A percentile compares a stretch with the other conserved stretches of the same genome.
phyloP scores from a whole-genome alignment of 2,888 invertebrate species.

The Bellardia pandia region DNA sequence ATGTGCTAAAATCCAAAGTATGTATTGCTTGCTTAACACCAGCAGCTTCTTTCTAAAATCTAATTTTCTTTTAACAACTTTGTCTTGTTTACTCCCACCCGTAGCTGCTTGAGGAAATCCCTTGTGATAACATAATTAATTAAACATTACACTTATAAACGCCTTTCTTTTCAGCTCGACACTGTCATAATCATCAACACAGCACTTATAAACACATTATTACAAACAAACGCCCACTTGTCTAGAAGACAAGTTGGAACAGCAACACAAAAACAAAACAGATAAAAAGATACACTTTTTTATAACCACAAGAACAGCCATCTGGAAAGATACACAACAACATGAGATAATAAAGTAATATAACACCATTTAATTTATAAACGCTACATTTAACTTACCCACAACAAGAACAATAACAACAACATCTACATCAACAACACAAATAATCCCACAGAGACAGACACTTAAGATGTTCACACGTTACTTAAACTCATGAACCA shows the following conservation, averaged over 20 bases:
- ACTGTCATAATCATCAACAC: conserved; percentile 46
- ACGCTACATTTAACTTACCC: conserved; percentile 71
- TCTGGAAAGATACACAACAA: conserved; percentile 71
- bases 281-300: conserved; percentile 41
- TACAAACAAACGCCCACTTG: conserved; percentile 74
- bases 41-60: neutral
- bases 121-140: conserved; percentile 64
- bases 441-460: conserved; percentile 68
- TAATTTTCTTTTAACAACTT: neutral
- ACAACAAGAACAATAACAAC: conserved; percentile 46
- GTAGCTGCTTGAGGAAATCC: conserved; percentile 51
- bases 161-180: conserved; percentile 51
- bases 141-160: conserved; percentile 66
- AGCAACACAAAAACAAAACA: conserved; percentile 15
- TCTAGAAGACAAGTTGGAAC: conserved; percentile 66
- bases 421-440: conserved; percentile 12
- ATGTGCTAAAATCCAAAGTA: too few species aligned
- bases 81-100: neutral
- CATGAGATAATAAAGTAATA: conserved; percentile 63
- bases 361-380: conserved; percentile 71
- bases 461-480: conserved; percentile 71
- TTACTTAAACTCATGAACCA: conserved; percentile 47
- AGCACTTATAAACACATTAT: conserved; percentile 75
- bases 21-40: neutral
- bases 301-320: conserved; percentile 64